phyloP scores from a whole-genome alignment of 1,140 invertebrate species.

The Liolophura sinensis region DNA sequence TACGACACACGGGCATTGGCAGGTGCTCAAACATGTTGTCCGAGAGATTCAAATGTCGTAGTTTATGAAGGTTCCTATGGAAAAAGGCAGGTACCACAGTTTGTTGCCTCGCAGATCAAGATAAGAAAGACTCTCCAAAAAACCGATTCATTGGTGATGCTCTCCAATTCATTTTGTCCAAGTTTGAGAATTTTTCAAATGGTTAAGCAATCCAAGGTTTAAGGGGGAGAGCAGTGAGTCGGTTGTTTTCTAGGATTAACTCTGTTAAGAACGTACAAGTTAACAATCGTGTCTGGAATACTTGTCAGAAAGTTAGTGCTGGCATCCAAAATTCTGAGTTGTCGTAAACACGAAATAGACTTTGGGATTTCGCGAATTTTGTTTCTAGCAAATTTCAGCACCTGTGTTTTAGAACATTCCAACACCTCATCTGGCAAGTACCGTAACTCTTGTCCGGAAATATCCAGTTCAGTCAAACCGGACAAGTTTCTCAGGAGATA shows the following conservation, averaged over 20 bases:
- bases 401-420: constrained; percentile 36
- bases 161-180: constrained; percentile 47
- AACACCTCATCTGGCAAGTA: constrained; percentile 43
- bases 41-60: constrained; percentile 41
- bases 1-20: constrained; percentile 42
- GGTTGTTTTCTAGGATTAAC: constrained; percentile 44
- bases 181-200: constrained; percentile 38
- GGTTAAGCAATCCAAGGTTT: constrained; percentile 32
- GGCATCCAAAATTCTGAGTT: constrained; percentile 36
- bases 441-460: constrained; percentile 28
- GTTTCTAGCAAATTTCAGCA: constrained; percentile 46
- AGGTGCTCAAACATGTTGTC: constrained; percentile 52
- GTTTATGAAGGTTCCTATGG: constrained; percentile 34
- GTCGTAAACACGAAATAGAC: constrained; percentile 37
- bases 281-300: constrained; percentile 47
- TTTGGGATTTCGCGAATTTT: constrained; percentile 36
- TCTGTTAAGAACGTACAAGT: constrained; percentile 44
- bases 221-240: constrained; percentile 38
- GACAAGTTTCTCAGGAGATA: constrained; percentile 4
- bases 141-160: constrained; percentile 45
- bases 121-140: constrained; percentile 32
- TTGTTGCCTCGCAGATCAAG: constrained; percentile 48
- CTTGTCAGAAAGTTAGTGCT: constrained; percentile 37
- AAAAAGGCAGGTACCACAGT: constrained; percentile 48
- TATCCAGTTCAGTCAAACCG: constrained; percentile 36